A percentile compares a stretch with the other conserved stretches of the same genome.
Evolutionary conservation across 2,888 invertebrate species (phyloP).

Genomic region (Ferdinandea cuprea): DNA sequence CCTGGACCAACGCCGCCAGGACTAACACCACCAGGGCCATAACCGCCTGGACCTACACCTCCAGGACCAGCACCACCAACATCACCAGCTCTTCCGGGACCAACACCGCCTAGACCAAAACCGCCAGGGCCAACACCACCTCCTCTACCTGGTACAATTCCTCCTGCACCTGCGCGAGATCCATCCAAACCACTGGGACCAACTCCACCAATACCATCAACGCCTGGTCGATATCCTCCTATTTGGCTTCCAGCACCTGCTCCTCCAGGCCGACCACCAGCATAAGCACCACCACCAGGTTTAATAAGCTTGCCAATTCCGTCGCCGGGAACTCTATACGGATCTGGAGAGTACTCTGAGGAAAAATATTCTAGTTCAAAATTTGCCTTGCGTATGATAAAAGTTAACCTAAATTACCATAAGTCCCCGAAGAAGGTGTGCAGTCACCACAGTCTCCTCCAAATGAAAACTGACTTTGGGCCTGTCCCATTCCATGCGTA

Average conservation of each 20-base stretch:
- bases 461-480: slow-evolving; percentile 92
- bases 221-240: slow-evolving; percentile 52
- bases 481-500: slow-evolving; percentile 93
- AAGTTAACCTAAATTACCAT: slow-evolving; percentile 68
- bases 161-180: slow-evolving; percentile 40
- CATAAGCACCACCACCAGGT: slow-evolving; percentile 22
- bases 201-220: slow-evolving; percentile 42
- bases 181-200: slow-evolving; percentile 57
- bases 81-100: no score
- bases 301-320: slow-evolving; percentile 46
- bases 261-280: slow-evolving; percentile 34
- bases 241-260: slow-evolving; percentile 57
- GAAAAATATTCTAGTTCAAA: neutral
- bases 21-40: slow-evolving; percentile 47
- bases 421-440: slow-evolving; percentile 66
- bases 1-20: slow-evolving; percentile 65
- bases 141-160: slow-evolving; percentile 34
- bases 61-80: slow-evolving; percentile 44
- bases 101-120: slow-evolving; percentile 25
- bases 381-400: neutral
- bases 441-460: slow-evolving; percentile 75
- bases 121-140: slow-evolving; percentile 34
- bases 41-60: no score
- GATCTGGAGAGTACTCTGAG: slow-evolving; percentile 77
- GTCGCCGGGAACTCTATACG: slow-evolving; percentile 75